phyloP scores from a whole-genome alignment of 2,113 vertebrate genomes.

The Hassar affinis region DNA sequence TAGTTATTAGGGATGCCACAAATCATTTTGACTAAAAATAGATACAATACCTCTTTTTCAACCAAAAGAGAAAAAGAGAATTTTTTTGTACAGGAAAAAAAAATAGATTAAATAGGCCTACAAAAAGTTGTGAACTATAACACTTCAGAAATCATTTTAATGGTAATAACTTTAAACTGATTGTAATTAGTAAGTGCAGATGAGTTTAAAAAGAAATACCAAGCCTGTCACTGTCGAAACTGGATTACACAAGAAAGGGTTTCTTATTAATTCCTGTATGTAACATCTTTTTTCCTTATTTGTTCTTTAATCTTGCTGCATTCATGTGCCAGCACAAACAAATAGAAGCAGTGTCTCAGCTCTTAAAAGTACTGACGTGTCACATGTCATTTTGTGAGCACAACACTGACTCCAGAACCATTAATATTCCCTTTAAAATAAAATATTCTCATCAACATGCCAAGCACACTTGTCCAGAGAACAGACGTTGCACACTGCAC shows the following conservation, averaged over 20 bases:
- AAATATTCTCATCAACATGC: conserved; percentile 12
- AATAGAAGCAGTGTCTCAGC: neutral
- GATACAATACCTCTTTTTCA: neutral
- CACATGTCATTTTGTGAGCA: neutral
- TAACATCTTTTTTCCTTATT: neutral
- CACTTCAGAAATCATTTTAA: neutral
- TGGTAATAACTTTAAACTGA: neutral
- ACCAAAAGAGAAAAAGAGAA: neutral
- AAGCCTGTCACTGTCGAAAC: neutral
- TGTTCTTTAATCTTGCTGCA: neutral
- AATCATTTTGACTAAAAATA: neutral
- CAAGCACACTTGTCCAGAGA: conserved; percentile 2
- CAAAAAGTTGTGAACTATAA: neutral
- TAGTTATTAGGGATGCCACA: neutral
- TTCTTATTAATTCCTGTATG: neutral
- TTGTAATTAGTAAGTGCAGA: neutral
- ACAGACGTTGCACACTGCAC: neutral
- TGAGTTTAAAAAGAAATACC: neutral
- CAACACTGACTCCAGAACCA: neutral
- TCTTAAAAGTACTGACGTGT: neutral
- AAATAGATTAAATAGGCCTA: neutral
- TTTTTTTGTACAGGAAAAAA: too few relatives aligned
- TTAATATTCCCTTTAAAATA: neutral
- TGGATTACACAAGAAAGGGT: neutral
- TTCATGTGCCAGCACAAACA: neutral